Conservation (phyloP, 2,797 vertebrate genomes). For the Alexandromys oeconomus region DNA sequence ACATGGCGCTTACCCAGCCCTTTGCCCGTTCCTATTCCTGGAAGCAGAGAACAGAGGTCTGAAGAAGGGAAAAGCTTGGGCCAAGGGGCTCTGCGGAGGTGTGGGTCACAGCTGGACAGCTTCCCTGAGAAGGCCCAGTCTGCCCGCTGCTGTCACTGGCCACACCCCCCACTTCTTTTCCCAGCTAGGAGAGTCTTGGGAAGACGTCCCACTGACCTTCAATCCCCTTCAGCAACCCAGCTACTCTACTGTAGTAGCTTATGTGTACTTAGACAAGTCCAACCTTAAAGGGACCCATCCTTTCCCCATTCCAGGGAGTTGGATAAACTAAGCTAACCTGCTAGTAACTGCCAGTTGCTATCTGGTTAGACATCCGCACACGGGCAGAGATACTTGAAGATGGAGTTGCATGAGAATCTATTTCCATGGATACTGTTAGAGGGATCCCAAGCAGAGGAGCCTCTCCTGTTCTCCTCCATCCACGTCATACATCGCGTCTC, state of each 20-base stretch:
- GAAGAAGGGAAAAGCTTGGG: fast-evolving
- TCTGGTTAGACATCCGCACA: neutral
- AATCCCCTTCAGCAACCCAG: no score
- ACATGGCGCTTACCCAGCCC: neutral
- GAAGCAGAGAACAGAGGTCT: conserved; percentile 47
- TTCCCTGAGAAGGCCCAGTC: no score
- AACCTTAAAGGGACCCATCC: neutral
- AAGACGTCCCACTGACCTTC: neutral
- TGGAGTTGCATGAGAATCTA: neutral
- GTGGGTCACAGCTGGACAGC: neutral
- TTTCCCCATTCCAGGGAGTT: neutral
- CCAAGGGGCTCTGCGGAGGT: neutral
- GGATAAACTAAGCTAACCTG: neutral
- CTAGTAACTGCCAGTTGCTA: neutral
- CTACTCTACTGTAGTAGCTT: no score
- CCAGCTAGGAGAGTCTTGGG: neutral
- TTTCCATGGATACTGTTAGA: neutral
- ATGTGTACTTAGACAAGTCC: no score
- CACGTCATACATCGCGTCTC: neutral
- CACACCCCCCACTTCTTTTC: neutral
- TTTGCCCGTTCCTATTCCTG: neutral
- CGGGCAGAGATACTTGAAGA: neutral
- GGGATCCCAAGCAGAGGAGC: neutral
- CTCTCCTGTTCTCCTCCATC: neutral
- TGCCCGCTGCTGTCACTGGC: neutral